A percentile compares a stretch with the other conserved stretches of the same genome.
Evolutionary conservation across 2,113 vertebrate species (phyloP).

Genomic region (Abramis brama): DNA sequence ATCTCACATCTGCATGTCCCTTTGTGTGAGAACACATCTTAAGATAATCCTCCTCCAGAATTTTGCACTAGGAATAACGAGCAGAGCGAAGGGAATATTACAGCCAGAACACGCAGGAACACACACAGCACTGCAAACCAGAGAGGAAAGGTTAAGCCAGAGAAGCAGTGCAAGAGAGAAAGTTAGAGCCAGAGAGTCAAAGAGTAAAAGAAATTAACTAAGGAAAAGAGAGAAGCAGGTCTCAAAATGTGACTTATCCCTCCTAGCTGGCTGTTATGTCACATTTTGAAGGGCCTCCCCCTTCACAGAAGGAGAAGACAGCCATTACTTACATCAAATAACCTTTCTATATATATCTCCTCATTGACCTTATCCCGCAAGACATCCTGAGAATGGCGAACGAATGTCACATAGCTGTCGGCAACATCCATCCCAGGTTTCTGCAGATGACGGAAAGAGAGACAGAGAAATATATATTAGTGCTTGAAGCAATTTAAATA

Average conservation of each 20-base stretch:
- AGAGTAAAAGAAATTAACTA: slow-evolving; percentile 32
- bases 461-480: slow-evolving; percentile 2
- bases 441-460: slow-evolving; percentile 71
- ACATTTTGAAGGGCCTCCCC: slow-evolving; percentile 88
- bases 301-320: slow-evolving; percentile 81
- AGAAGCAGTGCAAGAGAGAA: slow-evolving; percentile 44
- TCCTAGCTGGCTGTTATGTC: slow-evolving; percentile 85
- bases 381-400: slow-evolving; percentile 99
- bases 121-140: slow-evolving; percentile 44
- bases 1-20: slow-evolving; percentile 58
- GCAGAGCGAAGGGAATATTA: slow-evolving; percentile 68
- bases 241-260: slow-evolving; percentile 95
- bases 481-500: neutral
- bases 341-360: slow-evolving; percentile 99
- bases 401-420: slow-evolving; percentile 97
- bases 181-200: neutral
- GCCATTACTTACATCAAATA: slow-evolving; percentile 98
- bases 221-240: slow-evolving; percentile 63
- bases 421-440: slow-evolving; percentile 99
- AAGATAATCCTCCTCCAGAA: slow-evolving; percentile 63
- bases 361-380: slow-evolving; percentile 99
- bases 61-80: slow-evolving; percentile 44
- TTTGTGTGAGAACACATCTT: slow-evolving; percentile 56
- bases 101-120: slow-evolving; percentile 57
- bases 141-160: slow-evolving; percentile 20